These are phyloP conservation scores for Nudaria mundana DNA, from an alignment of 2,888 invertebrate genomes.

Conservation along the genomic window DNA sequence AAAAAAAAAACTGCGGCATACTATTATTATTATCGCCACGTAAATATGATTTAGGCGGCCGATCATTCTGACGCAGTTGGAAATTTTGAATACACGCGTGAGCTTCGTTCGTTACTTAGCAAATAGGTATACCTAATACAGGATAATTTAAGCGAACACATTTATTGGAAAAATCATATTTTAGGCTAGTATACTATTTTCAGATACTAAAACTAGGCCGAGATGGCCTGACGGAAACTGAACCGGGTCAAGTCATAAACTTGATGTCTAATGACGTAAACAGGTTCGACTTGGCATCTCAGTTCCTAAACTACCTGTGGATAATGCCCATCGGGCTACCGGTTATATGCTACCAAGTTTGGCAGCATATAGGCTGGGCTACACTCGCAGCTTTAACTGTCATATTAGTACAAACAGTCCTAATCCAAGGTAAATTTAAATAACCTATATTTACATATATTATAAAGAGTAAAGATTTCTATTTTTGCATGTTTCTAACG, in stretches of 20 bases:
- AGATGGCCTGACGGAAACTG: slow-evolving; percentile 80
- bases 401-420: slow-evolving; percentile 81
- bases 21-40: too few relatives aligned
- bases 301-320: slow-evolving; percentile 89
- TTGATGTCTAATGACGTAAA: slow-evolving; percentile 92
- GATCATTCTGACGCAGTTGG: too few relatives aligned
- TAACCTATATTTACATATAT: too few relatives aligned
- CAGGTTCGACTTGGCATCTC: slow-evolving; percentile 87
- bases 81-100: too few relatives aligned
- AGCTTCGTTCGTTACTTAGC: too few relatives aligned
- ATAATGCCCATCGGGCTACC: slow-evolving; percentile 89
- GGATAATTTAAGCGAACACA: too few relatives aligned
- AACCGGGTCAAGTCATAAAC: slow-evolving; percentile 90
- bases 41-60: too few relatives aligned
- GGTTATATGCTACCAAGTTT: slow-evolving; percentile 72
- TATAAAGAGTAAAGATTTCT: too few relatives aligned
- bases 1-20: too few relatives aligned
- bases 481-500: too few relatives aligned
- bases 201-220: slow-evolving; percentile 77
- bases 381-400: slow-evolving; percentile 63
- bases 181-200: slow-evolving; percentile 28
- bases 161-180: too few relatives aligned
- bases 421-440: slow-evolving; percentile 71
- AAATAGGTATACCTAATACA: too few relatives aligned
- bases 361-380: slow-evolving; percentile 67